Evolutionary conservation across 2,797 vertebrate species (phyloP).

Genomic region (Hydrocynus forskahlii): DNA sequence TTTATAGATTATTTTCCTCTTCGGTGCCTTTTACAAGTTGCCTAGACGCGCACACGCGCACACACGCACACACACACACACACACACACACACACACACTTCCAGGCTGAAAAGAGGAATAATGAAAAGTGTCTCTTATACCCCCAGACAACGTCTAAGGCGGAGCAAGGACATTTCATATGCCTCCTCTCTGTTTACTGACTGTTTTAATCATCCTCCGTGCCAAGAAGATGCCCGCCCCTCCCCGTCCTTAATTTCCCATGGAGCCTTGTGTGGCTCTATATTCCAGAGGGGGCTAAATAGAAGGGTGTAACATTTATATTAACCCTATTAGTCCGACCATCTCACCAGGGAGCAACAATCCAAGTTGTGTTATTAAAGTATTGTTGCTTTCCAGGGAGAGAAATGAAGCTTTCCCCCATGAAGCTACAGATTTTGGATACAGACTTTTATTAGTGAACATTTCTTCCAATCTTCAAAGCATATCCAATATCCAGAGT

Average conservation of each 20-base stretch:
- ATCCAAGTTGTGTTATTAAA: background rate
- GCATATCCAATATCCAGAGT: too few species aligned
- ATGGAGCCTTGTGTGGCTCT: conserved; percentile 19
- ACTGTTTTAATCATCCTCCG: conserved; percentile 47
- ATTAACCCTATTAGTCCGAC: conserved; percentile 1
- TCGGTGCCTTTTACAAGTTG: conserved; percentile 58
- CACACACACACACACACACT: conserved; percentile 18
- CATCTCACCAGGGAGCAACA: background rate
- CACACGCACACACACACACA: conserved; percentile 5
- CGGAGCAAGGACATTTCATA: conserved; percentile 38
- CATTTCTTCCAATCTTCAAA: too few species aligned
- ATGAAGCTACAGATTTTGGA: background rate
- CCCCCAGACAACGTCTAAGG: conserved; percentile 51
- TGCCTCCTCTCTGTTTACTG: conserved; percentile 42
- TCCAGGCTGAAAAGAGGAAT: conserved; percentile 2
- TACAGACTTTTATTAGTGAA: too few species aligned
- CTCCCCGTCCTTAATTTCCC: conserved; percentile 23
- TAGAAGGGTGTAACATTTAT: conserved; percentile 27
- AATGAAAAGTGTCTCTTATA: conserved; percentile 41
- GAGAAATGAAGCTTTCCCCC: background rate
- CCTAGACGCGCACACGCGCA: conserved; percentile 15
- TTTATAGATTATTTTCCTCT: conserved; percentile 68
- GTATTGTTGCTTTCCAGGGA: background rate
- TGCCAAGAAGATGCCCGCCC: conserved; percentile 34
- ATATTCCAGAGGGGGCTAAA: conserved; percentile 31